Conservation (phyloP, 1,140 invertebrate species). For the Neuroterus valhalla region DNA sequence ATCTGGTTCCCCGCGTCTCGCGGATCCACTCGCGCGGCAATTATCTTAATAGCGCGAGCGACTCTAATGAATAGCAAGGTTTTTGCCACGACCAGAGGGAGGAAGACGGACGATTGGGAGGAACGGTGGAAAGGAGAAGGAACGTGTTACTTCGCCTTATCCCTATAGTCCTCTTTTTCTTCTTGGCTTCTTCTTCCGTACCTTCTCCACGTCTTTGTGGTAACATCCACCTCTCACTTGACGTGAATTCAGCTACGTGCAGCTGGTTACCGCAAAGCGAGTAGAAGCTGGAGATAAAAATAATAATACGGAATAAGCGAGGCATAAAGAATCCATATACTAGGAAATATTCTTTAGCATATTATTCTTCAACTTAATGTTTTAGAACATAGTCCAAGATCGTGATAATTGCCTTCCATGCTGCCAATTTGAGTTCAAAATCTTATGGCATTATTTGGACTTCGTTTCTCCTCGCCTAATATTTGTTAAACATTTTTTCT, state of each 20-base stretch:
- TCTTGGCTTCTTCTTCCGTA: slow-evolving; percentile 40
- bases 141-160: slow-evolving; percentile 43
- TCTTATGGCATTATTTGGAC: no score
- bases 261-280: slow-evolving; percentile 44
- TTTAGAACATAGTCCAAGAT: not conserved
- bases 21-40: slow-evolving; percentile 57
- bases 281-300: slow-evolving; percentile 32
- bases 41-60: slow-evolving; percentile 69
- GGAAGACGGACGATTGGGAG: slow-evolving; percentile 30
- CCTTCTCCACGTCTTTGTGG: slow-evolving; percentile 41
- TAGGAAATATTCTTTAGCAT: not conserved
- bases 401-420: not conserved
- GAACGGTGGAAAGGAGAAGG: slow-evolving; percentile 35
- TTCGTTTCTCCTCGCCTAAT: no score
- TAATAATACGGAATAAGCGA: slow-evolving; percentile 26
- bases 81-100: slow-evolving; percentile 57
- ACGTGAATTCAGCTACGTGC: slow-evolving; percentile 36
- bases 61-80: slow-evolving; percentile 69
- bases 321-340: slow-evolving; percentile 21
- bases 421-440: not conserved
- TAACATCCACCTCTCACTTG: slow-evolving; percentile 47
- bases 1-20: slow-evolving; percentile 48
- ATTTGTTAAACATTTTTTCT: no score
- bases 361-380: not conserved
- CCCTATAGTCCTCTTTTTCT: slow-evolving; percentile 38